phyloP scores from a whole-genome alignment of 2,113 vertebrate genomes.

The Melanotaenia duboulayi region DNA sequence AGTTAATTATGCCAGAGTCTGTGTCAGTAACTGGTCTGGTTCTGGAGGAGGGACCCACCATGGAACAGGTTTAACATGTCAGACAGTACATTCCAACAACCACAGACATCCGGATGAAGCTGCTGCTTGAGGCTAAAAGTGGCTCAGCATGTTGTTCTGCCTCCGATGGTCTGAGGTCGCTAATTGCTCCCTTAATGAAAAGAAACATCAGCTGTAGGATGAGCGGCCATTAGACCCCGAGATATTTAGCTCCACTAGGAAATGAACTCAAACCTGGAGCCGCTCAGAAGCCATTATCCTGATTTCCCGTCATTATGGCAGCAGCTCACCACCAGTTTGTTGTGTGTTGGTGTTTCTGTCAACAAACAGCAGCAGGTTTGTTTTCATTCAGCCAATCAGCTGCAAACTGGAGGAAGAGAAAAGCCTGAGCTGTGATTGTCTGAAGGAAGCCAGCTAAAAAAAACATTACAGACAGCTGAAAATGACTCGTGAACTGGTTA shows the following conservation, averaged over 20 bases:
- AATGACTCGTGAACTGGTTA: too few species aligned
- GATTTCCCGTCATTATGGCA: not conserved
- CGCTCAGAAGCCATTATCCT: slow-evolving; percentile 9
- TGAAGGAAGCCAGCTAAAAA: too few species aligned
- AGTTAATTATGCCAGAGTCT: too few species aligned
- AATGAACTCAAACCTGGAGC: not conserved
- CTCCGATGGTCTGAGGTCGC: not conserved
- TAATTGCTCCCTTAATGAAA: not conserved
- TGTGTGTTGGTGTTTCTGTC: not conserved
- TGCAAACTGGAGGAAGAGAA: not conserved
- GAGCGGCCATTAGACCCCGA: not conserved
- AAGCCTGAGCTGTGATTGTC: too few species aligned
- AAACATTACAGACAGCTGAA: too few species aligned
- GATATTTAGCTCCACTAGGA: slow-evolving; percentile 1
- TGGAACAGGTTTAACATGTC: too few species aligned
- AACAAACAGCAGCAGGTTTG: not conserved
- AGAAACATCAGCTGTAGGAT: slow-evolving; percentile 1
- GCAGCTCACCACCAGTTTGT: slow-evolving; percentile 20
- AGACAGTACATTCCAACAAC: too few species aligned
- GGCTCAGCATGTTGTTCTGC: too few species aligned
- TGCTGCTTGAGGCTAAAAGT: too few species aligned
- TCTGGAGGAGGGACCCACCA: too few species aligned
- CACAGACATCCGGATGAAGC: too few species aligned
- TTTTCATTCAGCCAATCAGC: slow-evolving; percentile 1
- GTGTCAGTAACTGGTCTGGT: too few species aligned